Base-by-base conservation (phyloP, 1,140 invertebrate species). In the Solenopsis fugax region DNA sequence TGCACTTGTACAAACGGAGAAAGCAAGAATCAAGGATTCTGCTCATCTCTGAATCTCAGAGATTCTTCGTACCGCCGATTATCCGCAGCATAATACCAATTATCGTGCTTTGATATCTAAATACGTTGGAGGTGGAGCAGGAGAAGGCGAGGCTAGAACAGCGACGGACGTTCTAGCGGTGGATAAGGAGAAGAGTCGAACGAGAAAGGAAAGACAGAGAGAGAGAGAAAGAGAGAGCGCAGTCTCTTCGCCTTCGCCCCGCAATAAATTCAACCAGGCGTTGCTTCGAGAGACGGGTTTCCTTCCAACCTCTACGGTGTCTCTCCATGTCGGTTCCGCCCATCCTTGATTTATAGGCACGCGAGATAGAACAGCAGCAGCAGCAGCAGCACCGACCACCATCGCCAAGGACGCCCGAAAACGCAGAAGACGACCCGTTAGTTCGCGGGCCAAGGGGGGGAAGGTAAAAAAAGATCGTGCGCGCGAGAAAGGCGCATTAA, bases 301-400 rank as follows among this genome's bases (percentile, higher is more conserved):
- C 91, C 90, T 91, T 93, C 93, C 93, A 94, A 92, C 94, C 94
- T 95, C 93, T 93, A 91, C 90, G 91, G 88, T 94, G 94, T 95
- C 93, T 91, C 94, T 90, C 87, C 88, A 86, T 93, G 93, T 94
- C 92, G 93, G 93, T 92, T 92, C 92, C 93, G 93, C 94, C 93
- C 93, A 93, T 92, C 75, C 89, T 91, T 94, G 93, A 94, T 94
- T 94, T 94, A 94, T 92, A 86, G 81, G 45, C n/a, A 72, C 50
- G 80, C 88, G 85, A 89, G 88, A 92, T 92, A 93, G 91, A 92
- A 75, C 84, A 85, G 48, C 76, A 6, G 64, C 65, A 50, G 65
- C 65, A 45, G 37, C 62, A 65, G 34, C 62, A 10, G 7, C 86
- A 92, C 73, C 37, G 80, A 73, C 67, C 67, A 73, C 41, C 54